phyloP scores from a whole-genome alignment of 2,888 invertebrate species.

The Teleiodes luculella region DNA sequence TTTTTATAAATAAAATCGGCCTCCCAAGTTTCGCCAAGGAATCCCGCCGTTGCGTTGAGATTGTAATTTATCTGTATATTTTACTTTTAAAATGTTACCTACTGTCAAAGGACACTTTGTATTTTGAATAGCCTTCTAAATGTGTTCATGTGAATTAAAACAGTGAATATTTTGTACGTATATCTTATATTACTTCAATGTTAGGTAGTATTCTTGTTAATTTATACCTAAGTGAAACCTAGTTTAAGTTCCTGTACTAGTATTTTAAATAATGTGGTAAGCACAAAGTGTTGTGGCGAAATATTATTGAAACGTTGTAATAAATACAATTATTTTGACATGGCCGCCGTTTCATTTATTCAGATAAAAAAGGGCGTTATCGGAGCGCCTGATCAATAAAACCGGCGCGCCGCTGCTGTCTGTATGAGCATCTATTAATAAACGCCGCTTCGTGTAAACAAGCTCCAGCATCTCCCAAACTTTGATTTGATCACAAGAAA shows the following conservation, averaged over 20 bases:
- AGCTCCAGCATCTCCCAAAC: background rate
- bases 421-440: background rate
- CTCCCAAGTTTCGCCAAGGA: no score
- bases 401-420: background rate
- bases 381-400: background rate
- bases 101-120: background rate
- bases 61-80: no score
- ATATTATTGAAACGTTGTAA: conserved; percentile 24
- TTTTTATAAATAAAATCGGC: no score
- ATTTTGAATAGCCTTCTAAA: background rate
- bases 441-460: background rate
- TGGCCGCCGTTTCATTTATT: conserved; percentile 15
- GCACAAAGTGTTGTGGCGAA: conserved; percentile 25
- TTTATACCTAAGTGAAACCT: conserved; percentile 9
- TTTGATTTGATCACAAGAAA: no score
- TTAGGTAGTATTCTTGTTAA: no score
- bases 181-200: no score
- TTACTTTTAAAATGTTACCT: background rate
- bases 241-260: conserved; percentile 35
- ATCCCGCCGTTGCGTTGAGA: no score
- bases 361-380: background rate
- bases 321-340: conserved; percentile 28
- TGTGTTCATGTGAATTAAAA: conserved; percentile 11
- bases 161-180: background rate
- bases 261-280: conserved; percentile 21